These are phyloP conservation scores for Enteromius afrohamiltoni DNA, from an alignment of 2,797 vertebrate genomes.

Conservation along the genomic window DNA sequence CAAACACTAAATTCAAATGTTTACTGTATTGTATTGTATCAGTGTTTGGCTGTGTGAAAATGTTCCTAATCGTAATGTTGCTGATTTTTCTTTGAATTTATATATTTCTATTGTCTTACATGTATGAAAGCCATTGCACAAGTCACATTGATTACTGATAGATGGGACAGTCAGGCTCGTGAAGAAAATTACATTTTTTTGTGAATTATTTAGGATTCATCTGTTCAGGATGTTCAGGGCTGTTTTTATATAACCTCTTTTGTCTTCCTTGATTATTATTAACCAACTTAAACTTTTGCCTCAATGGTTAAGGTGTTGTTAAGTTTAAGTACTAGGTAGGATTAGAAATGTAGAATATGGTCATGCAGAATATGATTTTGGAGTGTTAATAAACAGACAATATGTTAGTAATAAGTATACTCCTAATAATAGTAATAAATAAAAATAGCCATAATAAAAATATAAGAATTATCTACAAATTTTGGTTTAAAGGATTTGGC, in stretches of 20 bases:
- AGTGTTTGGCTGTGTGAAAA: not conserved
- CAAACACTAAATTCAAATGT: not conserved
- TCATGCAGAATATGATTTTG: too few relatives aligned
- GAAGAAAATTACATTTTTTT: not conserved
- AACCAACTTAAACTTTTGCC: too few relatives aligned
- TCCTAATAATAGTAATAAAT: too few relatives aligned
- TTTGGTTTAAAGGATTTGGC: not conserved
- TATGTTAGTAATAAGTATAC: too few relatives aligned
- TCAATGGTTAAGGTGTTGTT: too few relatives aligned
- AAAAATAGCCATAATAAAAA: too few relatives aligned
- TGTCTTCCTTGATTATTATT: not conserved
- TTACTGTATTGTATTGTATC: not conserved
- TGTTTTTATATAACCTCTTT: not conserved
- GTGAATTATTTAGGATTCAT: not conserved
- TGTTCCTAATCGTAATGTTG: not conserved
- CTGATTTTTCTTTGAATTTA: not conserved
- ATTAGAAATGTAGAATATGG: too few relatives aligned
- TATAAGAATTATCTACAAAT: too few relatives aligned
- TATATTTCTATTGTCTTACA: not conserved
- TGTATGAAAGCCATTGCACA: not conserved
- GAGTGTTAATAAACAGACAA: too few relatives aligned
- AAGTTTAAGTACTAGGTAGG: too few relatives aligned
- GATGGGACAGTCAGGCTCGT: not conserved
- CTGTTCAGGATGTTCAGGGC: not conserved
- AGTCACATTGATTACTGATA: not conserved